These are phyloP conservation scores for Folsomia manolachei DNA, from an alignment of 2,888 invertebrate genomes.

Conservation along the genomic window DNA sequence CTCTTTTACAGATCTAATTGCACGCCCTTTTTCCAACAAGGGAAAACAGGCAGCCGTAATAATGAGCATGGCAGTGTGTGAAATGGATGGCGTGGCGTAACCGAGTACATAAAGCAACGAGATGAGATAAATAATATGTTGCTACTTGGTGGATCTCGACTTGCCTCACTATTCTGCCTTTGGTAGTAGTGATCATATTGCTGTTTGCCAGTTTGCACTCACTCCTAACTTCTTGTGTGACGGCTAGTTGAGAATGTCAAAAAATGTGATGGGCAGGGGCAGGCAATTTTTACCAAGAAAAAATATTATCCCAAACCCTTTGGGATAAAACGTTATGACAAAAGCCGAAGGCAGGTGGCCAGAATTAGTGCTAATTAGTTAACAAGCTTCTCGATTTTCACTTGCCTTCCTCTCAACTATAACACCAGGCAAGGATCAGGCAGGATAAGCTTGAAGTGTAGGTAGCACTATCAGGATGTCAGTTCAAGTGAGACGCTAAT, in stretches of 20 bases:
- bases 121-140: too few species aligned
- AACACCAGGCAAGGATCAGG: not conserved
- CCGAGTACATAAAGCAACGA: too few species aligned
- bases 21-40: too few species aligned
- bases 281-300: constrained; percentile 21
- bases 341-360: constrained; percentile 24
- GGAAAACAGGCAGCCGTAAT: too few species aligned
- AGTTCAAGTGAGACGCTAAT: not conserved
- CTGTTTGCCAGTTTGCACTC: not conserved
- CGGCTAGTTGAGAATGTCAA: constrained; percentile 14
- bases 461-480: not conserved
- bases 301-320: constrained; percentile 16
- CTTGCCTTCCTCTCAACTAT: constrained; percentile 8
- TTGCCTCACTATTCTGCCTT: not conserved
- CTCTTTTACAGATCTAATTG: too few species aligned
- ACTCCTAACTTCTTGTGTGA: constrained; percentile 10
- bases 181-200: not conserved
- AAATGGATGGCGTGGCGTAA: not conserved
- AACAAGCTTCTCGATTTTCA: constrained; percentile 21
- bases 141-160: too few species aligned
- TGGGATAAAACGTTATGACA: constrained; percentile 19
- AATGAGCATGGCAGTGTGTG: not conserved
- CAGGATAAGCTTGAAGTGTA: not conserved
- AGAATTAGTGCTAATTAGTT: constrained; percentile 24
- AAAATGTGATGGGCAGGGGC: constrained; percentile 13